Conservation (phyloP, 2,797 vertebrate species). For the Chromis chromis region DNA sequence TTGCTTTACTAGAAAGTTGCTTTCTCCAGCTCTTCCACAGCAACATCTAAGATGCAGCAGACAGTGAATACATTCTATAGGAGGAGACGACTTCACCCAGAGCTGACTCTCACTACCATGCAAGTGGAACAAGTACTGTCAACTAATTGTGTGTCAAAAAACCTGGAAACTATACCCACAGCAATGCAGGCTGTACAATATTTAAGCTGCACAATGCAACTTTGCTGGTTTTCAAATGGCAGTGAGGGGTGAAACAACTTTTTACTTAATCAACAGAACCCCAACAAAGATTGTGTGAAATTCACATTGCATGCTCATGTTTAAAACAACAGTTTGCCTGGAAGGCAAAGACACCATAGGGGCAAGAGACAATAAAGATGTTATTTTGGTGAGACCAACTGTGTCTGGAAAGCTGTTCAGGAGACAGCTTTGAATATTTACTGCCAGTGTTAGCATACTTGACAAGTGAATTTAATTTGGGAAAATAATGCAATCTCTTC, state of each 20-base stretch:
- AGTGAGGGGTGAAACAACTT: background rate
- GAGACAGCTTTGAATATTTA: constrained; percentile 49
- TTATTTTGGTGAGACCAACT: constrained; percentile 17
- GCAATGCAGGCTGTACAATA: constrained; percentile 24
- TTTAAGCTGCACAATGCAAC: constrained; percentile 19
- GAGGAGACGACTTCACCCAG: constrained; percentile 56
- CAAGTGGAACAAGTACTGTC: constrained; percentile 48
- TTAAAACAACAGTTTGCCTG: constrained; percentile 18
- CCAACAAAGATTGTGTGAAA: constrained; percentile 22
- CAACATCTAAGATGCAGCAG: constrained; percentile 52
- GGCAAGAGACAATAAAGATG: background rate
- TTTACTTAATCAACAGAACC: constrained; percentile 37
- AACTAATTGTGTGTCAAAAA: constrained; percentile 70
- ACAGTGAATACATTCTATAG: constrained; percentile 33
- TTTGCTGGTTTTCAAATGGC: constrained; percentile 22
- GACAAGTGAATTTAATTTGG: constrained; percentile 68
- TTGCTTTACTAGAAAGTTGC: constrained; percentile 40
- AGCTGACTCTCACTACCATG: constrained; percentile 49
- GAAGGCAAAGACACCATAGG: constrained; percentile 21
- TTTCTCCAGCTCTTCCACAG: constrained; percentile 42
- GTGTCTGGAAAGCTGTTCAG: constrained; percentile 21
- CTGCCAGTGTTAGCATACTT: constrained; percentile 36
- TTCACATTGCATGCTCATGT: background rate
- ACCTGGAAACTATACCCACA: constrained; percentile 26
- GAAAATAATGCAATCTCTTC: constrained; percentile 54